These are phyloP conservation scores for Gorsachius goisagi DNA, from an alignment of 2,113 vertebrate species.

Conservation along the genomic window DNA sequence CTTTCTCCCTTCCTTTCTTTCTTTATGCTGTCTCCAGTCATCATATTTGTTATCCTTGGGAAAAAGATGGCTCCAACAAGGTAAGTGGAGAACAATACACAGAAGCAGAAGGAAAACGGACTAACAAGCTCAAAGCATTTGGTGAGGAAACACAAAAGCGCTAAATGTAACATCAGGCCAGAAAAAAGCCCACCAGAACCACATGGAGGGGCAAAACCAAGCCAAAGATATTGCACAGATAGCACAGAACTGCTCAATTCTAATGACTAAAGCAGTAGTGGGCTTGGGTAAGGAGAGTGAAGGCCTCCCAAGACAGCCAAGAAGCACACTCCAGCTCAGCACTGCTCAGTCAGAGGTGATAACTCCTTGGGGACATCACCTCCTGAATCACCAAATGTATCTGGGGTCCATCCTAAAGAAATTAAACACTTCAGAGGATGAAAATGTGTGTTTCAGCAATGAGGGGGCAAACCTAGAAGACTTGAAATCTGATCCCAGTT, in stretches of 20 bases:
- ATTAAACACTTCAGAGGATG: background rate
- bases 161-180: background rate
- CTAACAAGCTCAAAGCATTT: background rate
- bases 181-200: background rate
- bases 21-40: background rate
- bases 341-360: background rate
- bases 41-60: background rate
- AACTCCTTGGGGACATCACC: background rate
- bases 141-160: background rate
- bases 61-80: background rate
- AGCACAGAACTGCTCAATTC: background rate
- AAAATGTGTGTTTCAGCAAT: background rate
- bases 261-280: background rate
- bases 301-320: background rate
- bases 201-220: background rate
- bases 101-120: background rate
- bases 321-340: background rate
- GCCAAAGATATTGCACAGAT: background rate
- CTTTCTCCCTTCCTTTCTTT: background rate
- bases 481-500: background rate
- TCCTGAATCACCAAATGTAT: background rate
- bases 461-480: background rate
- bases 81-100: background rate
- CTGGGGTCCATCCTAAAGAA: background rate
- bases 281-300: background rate